These are phyloP conservation scores for Salpingus planirostris DNA, from an alignment of 2,888 invertebrate species.

Conservation along the genomic window DNA sequence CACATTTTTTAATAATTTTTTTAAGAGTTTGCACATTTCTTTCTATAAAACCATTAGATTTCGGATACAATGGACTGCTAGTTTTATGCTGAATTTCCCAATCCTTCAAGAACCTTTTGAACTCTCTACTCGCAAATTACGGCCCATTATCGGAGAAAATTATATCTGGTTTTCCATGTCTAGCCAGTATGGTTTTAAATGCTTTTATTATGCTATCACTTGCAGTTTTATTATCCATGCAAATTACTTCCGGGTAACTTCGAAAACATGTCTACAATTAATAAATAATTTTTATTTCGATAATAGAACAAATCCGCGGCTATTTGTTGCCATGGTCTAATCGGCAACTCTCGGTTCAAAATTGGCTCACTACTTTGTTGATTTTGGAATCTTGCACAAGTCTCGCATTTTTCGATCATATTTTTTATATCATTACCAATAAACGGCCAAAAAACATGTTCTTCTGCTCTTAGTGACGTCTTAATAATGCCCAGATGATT, in stretches of 20 bases:
- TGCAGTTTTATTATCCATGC: background rate
- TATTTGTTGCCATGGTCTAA: background rate
- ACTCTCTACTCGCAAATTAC: background rate
- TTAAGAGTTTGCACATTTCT: conserved; percentile 1
- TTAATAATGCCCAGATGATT: background rate
- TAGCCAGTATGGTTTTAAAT: background rate
- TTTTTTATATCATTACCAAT: background rate
- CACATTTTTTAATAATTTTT: conserved; percentile 3
- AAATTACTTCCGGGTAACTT: background rate
- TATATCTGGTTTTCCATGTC: conserved; percentile 1
- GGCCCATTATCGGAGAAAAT: conserved; percentile 1
- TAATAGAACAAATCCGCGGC: background rate
- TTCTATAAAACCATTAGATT: conserved; percentile 5
- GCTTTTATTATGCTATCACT: background rate
- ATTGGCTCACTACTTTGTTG: background rate
- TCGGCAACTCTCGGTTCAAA: background rate
- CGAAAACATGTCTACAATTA: background rate
- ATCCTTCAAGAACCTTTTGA: conserved; percentile 1
- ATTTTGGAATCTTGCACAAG: background rate
- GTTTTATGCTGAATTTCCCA: conserved; percentile 3
- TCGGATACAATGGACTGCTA: background rate
- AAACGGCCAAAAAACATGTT: conserved; percentile 1
- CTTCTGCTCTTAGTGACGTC: background rate
- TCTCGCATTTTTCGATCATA: background rate
- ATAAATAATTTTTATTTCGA: conserved; percentile 1